Conservation (phyloP, 64 coral and sea anemone species). For the Montipora cactus region DNA sequence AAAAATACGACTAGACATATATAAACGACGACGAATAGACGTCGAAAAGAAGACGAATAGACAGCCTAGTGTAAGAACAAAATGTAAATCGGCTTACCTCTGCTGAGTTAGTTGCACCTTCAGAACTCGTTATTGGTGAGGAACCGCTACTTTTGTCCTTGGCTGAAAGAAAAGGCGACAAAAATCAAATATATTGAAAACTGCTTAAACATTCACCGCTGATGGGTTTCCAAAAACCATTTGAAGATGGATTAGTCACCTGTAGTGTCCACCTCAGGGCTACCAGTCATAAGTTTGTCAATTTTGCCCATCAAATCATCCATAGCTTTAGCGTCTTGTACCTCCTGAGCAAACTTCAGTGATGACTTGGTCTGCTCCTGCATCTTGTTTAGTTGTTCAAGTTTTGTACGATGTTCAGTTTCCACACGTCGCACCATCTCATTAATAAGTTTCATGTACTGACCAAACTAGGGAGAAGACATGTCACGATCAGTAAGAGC, state of each 20-base stretch:
- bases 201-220: background rate
- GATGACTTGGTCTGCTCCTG: constrained; percentile 79
- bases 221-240: background rate
- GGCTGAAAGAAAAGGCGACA: background rate
- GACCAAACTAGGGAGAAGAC: constrained; percentile 48
- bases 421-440: constrained; percentile 66
- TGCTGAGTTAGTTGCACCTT: background rate
- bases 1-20: too few species aligned
- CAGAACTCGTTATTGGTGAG: background rate
- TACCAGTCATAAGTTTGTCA: constrained; percentile 61
- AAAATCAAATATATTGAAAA: background rate
- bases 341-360: constrained; percentile 76
- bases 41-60: too few species aligned
- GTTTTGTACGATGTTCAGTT: constrained; percentile 61
- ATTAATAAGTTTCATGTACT: constrained; percentile 66
- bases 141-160: background rate
- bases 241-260: background rate
- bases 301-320: constrained; percentile 78
- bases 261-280: background rate
- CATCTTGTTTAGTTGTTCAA: constrained; percentile 73
- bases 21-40: too few species aligned
- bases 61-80: too few species aligned
- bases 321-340: constrained; percentile 78
- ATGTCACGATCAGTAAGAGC: background rate
- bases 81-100: background rate